A percentile compares a stretch with the other conserved stretches of the same genome.
These are phyloP conservation scores for Capreolus pygargus DNA, from an alignment of 2,113 vertebrate species.

Conservation along the genomic window DNA sequence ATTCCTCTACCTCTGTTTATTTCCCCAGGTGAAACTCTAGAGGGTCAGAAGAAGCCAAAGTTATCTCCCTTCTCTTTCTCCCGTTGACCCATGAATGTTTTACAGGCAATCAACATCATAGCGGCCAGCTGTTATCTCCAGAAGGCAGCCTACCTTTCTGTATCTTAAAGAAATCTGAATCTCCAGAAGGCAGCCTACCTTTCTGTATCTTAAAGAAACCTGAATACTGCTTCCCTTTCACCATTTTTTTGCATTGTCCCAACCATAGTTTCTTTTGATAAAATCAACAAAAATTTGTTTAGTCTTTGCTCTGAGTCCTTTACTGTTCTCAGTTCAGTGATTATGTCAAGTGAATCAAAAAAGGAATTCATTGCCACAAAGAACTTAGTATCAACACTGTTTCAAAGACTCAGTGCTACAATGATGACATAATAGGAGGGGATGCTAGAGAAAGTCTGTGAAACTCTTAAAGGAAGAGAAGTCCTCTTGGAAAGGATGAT, in stretches of 20 bases:
- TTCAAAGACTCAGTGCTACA: neutral
- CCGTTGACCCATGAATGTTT: slow-evolving; percentile 35
- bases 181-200: neutral
- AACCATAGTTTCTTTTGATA: neutral
- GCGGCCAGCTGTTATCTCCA: neutral
- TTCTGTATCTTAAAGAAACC: neutral
- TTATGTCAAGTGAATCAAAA: neutral
- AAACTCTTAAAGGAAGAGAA: neutral
- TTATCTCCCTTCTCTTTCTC: neutral
- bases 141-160: neutral
- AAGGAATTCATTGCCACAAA: neutral
- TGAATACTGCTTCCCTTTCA: neutral
- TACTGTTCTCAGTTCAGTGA: neutral
- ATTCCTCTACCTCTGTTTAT: slow-evolving; percentile 50
- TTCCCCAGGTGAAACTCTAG: slow-evolving; percentile 17
- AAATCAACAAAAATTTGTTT: neutral
- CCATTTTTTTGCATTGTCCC: neutral
- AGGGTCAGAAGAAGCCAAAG: neutral
- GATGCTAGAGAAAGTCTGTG: neutral
- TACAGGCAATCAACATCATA: slow-evolving; percentile 6
- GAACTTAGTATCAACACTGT: neutral
- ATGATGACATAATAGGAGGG: neutral
- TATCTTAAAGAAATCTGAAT: neutral
- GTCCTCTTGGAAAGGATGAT: neutral
- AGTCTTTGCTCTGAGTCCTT: neutral